Evolutionary conservation across 2,797 vertebrate species (phyloP), one percentile per base, ranked within the genome.

Genomic region (Luscinia luscinia): DNA sequence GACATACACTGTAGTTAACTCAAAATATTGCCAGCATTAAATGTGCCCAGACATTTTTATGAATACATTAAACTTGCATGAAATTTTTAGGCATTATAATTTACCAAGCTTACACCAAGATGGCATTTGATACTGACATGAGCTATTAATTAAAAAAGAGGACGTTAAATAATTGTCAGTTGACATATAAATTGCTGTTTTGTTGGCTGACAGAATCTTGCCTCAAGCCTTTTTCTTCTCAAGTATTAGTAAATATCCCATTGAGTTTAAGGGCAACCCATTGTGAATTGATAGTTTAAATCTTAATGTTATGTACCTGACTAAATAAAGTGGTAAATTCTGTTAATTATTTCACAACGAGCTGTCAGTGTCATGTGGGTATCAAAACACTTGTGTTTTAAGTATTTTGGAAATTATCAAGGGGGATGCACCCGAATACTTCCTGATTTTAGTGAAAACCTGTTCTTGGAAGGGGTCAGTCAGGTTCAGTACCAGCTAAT

Each of bases 1-100:
- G 94, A 80, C 62, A 59, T 76, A 67, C 55, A 87, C 82, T 86
- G 94, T 89, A 96, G 95, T 96, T 97, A 97, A 96, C 91, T 93
- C 96, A 96, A 97, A 96, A 96, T 97, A 96, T 73, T 92, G 81
- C 95, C 75, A 90, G 55, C 90, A 95, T 95, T 97, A 96, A 97
- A 96, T 89, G 93, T 93, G 68, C 80, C 62, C 87, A 93, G 96
- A 93, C 95, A 95, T 96, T 97, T 96, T 96, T 96, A 96, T 97
- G 94, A 96, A 96, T 96, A 75, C 94, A 96, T 96, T 97, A 96
- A 96, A 94, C 87, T 89, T 95, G 89, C 79, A 91, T 96, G 91
- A 89, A 95, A 92, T 84, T 96, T 96, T 96, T 94, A 82, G 90
- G 90, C 75, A 85, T 94, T 94, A 84, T 96, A 94, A 97, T 96